A percentile compares a stretch with the other conserved stretches of the same genome.
These are phyloP conservation scores for Scophthalmus maximus DNA, from an alignment of 2,113 vertebrate species.

Conservation along the genomic window DNA sequence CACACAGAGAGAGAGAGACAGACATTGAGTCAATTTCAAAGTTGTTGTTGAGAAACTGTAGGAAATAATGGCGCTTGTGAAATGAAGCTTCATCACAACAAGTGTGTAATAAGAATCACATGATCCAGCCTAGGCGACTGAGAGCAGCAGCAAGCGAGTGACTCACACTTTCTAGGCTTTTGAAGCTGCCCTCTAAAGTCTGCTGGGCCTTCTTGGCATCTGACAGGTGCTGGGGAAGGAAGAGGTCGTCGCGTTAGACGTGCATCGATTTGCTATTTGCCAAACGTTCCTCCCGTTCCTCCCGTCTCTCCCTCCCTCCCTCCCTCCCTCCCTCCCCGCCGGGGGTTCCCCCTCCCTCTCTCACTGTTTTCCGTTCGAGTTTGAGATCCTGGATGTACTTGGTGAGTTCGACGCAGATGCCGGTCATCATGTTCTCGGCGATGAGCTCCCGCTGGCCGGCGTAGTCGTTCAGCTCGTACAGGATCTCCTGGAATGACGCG, in stretches of 20 bases:
- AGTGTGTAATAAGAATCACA: too few species aligned
- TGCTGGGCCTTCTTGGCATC: constrained; percentile 89
- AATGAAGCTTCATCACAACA: too few species aligned
- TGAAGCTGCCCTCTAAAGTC: constrained; percentile 85
- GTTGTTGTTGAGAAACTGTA: neutral
- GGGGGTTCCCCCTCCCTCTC: too few species aligned
- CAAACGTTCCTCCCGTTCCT: neutral
- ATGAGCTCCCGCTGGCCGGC: constrained; percentile 78
- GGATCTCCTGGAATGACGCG: constrained; percentile 77
- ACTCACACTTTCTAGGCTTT: constrained; percentile 89
- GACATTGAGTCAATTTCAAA: neutral
- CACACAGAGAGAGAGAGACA: too few species aligned
- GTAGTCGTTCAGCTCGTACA: constrained; percentile 79
- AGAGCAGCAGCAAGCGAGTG: neutral
- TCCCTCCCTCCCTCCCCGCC: neutral
- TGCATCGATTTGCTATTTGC: neutral
- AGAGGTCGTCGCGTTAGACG: neutral
- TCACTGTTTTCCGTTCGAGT: constrained; percentile 80
- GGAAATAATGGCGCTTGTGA: neutral
- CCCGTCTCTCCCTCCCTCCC: neutral
- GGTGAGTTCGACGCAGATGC: constrained; percentile 77
- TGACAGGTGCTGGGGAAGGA: constrained; percentile 79
- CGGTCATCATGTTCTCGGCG: constrained; percentile 78
- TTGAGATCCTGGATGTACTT: constrained; percentile 79
- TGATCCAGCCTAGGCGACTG: neutral